Percentiles rank a stretch among this genome's conserved stretches.
Evolutionary conservation across 2,797 vertebrate species (phyloP).

Genomic region (Australoheros facetus): DNA sequence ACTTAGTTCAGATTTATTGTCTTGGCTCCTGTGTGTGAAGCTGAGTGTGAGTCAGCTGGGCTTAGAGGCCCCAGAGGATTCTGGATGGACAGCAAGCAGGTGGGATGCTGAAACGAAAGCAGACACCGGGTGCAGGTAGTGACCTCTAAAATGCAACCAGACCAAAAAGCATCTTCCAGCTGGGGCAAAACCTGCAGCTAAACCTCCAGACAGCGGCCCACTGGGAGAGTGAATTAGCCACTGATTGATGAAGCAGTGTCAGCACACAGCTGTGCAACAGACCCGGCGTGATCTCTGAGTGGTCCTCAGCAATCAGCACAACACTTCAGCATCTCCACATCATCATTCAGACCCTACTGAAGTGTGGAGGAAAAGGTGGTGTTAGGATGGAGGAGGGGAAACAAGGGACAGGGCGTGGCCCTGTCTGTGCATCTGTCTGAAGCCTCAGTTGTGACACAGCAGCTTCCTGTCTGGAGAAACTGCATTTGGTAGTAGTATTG

Average conservation of each 20-base stretch:
- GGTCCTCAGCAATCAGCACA: conserved; percentile 42
- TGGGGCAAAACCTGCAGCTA: conserved; percentile 25
- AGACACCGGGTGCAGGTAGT: conserved; percentile 48
- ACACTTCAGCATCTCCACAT: background rate
- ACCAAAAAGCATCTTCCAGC: conserved; percentile 35
- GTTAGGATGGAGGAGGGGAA: background rate
- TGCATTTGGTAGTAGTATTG: conserved; percentile 64
- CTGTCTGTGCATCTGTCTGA: conserved; percentile 42
- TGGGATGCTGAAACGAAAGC: conserved; percentile 33
- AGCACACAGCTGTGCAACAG: conserved; percentile 57
- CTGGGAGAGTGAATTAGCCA: conserved; percentile 30
- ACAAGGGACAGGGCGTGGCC: background rate
- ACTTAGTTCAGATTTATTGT: background rate
- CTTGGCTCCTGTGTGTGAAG: background rate
- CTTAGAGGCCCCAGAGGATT: conserved; percentile 13
- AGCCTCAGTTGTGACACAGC: conserved; percentile 40
- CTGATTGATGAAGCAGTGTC: conserved; percentile 34
- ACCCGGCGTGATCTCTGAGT: conserved; percentile 21
- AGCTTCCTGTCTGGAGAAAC: conserved; percentile 64
- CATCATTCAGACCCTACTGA: conserved; percentile 5
- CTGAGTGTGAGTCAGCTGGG: conserved; percentile 39
- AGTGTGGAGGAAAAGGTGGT: background rate
- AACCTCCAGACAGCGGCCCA: conserved; percentile 13
- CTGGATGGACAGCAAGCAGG: conserved; percentile 45
- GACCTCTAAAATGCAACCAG: conserved; percentile 52